Evolutionary conservation across 2,113 vertebrate genomes (phyloP).

Genomic region (Anarrhichthys ocellatus): DNA sequence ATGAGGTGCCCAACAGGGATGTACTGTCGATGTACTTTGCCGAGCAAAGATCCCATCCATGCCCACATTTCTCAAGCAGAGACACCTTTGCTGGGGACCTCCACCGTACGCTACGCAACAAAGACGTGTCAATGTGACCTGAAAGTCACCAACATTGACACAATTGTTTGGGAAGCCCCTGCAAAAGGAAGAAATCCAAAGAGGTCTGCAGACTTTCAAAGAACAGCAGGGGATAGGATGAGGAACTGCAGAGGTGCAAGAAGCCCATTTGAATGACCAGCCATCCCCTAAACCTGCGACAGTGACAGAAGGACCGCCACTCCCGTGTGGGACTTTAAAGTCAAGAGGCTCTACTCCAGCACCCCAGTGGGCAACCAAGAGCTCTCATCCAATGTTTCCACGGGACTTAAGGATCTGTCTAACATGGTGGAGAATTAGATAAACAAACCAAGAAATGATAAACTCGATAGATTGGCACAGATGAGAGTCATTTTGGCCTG

Average conservation of each 20-base stretch:
- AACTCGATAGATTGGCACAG: not conserved
- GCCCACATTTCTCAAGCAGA: not conserved
- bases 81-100: not conserved
- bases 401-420: not conserved
- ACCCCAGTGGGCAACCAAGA: not conserved
- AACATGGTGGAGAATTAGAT: not conserved
- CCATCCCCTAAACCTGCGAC: not conserved
- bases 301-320: not conserved
- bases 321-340: not conserved
- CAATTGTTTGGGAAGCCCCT: not conserved
- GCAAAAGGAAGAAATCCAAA: not conserved
- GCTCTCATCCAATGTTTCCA: not conserved
- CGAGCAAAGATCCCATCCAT: not conserved
- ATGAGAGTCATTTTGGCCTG: not conserved
- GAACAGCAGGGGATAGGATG: not conserved
- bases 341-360: not conserved
- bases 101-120: not conserved
- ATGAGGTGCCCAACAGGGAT: not conserved
- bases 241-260: not conserved
- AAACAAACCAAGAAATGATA: not conserved
- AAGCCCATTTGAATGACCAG: not conserved
- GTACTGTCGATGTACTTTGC: not conserved
- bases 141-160: not conserved
- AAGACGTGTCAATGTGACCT: not conserved
- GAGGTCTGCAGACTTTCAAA: not conserved